Evolutionary conservation across 2,797 vertebrate genomes (phyloP).

Genomic region (Lepilemur septentrionalis): DNA sequence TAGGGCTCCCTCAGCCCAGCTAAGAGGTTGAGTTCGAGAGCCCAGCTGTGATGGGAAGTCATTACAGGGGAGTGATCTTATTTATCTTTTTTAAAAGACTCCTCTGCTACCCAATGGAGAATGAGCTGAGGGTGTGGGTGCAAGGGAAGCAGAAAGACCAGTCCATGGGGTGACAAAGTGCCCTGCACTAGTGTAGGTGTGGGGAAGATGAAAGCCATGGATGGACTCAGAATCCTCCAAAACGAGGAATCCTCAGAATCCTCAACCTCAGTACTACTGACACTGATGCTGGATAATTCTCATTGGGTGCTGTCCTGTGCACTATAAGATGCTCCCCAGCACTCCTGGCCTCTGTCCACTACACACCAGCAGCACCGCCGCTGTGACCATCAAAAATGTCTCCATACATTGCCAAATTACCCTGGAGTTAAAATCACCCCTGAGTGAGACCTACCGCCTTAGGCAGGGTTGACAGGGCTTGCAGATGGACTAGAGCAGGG

Average conservation of each 20-base stretch:
- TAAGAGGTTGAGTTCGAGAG: neutral
- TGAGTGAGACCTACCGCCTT: neutral
- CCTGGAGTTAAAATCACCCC: neutral
- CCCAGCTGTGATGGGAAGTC: neutral
- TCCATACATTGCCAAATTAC: neutral
- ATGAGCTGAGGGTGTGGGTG: fast-evolving
- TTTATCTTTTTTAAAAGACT: neutral
- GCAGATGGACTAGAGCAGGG: neutral
- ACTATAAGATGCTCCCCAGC: neutral
- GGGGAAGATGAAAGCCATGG: fast-evolving
- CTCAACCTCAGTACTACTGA: too few relatives aligned
- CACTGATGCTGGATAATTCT: neutral
- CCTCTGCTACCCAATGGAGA: neutral
- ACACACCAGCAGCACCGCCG: neutral
- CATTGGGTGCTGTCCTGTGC: too few relatives aligned
- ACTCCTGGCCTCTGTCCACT: too few relatives aligned
- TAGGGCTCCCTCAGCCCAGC: neutral
- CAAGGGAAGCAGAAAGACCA: neutral
- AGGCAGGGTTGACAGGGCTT: neutral
- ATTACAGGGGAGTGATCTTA: neutral
- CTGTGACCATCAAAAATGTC: neutral
- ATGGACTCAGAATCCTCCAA: neutral
- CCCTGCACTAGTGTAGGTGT: neutral
- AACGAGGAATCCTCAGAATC: neutral
- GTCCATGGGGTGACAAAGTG: neutral